These are phyloP conservation scores for Halictus rubicundus DNA, from an alignment of 1,140 invertebrate genomes.

Conservation along the genomic window DNA sequence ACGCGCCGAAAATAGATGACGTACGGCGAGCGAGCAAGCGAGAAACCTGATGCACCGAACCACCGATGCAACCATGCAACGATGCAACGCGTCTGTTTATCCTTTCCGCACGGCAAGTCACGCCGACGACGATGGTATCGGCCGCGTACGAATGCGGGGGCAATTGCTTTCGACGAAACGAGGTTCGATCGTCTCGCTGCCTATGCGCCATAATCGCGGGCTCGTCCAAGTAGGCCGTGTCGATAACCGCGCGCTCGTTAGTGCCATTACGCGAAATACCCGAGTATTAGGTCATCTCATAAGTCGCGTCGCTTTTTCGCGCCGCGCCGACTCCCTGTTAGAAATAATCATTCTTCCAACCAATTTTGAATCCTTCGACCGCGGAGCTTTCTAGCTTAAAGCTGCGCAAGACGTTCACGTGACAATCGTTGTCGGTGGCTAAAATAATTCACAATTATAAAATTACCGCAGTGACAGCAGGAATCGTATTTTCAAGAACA, in stretches of 20 bases:
- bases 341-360: too few species aligned
- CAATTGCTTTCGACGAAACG: neutral
- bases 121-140: conserved; percentile 6
- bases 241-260: neutral
- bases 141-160: neutral
- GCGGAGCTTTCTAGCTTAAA: too few species aligned
- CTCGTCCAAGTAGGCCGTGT: conserved; percentile 7
- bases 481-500: too few species aligned
- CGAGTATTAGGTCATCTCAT: neutral
- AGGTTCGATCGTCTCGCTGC: neutral
- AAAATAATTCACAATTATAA: too few species aligned
- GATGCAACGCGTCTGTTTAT: conserved; percentile 51
- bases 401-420: too few species aligned
- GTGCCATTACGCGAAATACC: neutral
- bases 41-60: conserved; percentile 17
- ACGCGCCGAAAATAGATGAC: conserved; percentile 60
- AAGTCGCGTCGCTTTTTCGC: too few species aligned
- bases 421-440: too few species aligned
- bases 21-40: conserved; percentile 22
- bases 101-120: conserved; percentile 36
- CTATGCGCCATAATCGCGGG: neutral
- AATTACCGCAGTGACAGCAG: too few species aligned
- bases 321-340: too few species aligned
- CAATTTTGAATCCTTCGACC: too few species aligned
- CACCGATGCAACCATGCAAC: conserved; percentile 33